Evolutionary conservation across 2,888 invertebrate genomes (phyloP).

Genomic region (Macrosiphum euphorbiae): DNA sequence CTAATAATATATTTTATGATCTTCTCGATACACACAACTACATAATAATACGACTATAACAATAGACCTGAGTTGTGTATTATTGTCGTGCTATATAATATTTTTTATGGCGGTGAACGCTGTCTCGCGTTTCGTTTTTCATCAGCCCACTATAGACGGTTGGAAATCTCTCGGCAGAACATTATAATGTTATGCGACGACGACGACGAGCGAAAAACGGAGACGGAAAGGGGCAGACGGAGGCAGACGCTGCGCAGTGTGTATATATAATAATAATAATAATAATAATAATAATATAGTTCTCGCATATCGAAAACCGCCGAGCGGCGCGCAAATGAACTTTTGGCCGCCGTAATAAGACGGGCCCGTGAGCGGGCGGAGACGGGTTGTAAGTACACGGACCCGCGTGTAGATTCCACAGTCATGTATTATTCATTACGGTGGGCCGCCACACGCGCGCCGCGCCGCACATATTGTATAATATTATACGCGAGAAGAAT

Average conservation of each 20-base stretch:
- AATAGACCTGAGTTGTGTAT: no score
- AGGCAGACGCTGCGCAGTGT: background rate
- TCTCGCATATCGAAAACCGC: conserved; percentile 58
- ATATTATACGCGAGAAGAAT: background rate
- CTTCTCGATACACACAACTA: background rate
- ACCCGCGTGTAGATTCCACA: conserved; percentile 38
- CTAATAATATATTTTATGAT: background rate
- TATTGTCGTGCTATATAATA: background rate
- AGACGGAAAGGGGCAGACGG: background rate
- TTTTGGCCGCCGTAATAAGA: conserved; percentile 40
- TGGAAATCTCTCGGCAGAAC: background rate
- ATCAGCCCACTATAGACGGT: background rate
- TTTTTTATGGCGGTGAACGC: background rate
- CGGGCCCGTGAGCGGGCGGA: background rate
- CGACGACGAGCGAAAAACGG: background rate
- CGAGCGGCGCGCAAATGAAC: conserved; percentile 30
- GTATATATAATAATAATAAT: background rate
- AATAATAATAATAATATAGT: background rate
- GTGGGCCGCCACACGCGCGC: conserved; percentile 36
- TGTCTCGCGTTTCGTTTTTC: background rate
- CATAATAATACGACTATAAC: no score
- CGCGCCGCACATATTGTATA: background rate
- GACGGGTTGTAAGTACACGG: background rate
- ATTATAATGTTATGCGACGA: background rate
- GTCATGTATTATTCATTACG: conserved; percentile 63